A percentile compares a stretch with the other conserved stretches of the same genome.
These are phyloP conservation scores for Calidris pygmaea DNA, from an alignment of 2,113 vertebrate genomes.

Conservation along the genomic window DNA sequence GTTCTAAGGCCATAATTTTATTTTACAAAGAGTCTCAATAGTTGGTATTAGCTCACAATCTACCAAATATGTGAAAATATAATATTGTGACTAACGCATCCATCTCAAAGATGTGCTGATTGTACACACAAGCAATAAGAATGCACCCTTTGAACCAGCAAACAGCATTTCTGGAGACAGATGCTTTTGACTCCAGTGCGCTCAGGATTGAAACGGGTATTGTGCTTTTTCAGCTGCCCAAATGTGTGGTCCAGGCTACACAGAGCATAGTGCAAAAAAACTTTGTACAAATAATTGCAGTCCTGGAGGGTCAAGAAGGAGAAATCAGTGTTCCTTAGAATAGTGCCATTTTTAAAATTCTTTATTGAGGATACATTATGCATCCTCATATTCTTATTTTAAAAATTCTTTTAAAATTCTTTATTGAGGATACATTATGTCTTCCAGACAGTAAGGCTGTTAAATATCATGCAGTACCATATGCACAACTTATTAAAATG, in stretches of 20 bases:
- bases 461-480: background rate
- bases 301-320: background rate
- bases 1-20: background rate
- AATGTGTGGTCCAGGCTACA: background rate
- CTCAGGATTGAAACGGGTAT: background rate
- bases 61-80: background rate
- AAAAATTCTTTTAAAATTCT: too few species aligned
- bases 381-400: background rate
- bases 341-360: background rate
- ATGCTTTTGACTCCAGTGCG: fast-evolving
- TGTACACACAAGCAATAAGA: background rate
- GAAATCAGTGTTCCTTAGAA: background rate
- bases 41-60: background rate
- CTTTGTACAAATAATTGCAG: background rate
- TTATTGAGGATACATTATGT: background rate
- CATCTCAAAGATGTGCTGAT: background rate
- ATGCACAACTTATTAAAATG: background rate
- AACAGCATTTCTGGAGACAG: background rate
- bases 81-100: background rate
- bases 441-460: background rate
- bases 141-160: background rate
- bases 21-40: background rate
- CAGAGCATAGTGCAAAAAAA: background rate
- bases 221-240: background rate
- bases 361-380: background rate